Evolutionary conservation across 2,888 invertebrate genomes (phyloP), one percentile per base, ranked within the genome.

Genomic region (Onthophagus sagittarius): DNA sequence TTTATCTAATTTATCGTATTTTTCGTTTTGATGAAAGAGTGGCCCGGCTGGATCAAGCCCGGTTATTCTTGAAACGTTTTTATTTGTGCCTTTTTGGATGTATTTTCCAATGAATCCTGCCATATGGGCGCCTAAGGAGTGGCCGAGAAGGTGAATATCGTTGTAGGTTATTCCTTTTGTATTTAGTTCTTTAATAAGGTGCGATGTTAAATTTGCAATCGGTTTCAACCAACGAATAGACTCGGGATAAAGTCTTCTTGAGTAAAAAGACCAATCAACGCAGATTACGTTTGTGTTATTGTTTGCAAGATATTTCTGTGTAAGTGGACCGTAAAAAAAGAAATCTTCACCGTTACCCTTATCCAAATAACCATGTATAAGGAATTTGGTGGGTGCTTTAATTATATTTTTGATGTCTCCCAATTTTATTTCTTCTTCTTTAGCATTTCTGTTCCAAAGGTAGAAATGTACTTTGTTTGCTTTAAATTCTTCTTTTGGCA

Each of bases 31-130:
- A 23, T 67, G n/a, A 1, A 67, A 67, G 11, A 67, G 23, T 23
- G 67, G 67, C 9, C 67, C 67, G 23, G 67, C 23, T 23, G 67
- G 67, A 32, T 67, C 67, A 23, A 67, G n/a, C 31, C 67, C 67
- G n/a, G 67, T 67, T n/a, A 67, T 67, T 32, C 67, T 67, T 15
- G 9, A 15, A 15, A 67, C 5, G 23, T 23, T 31, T 23, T 0
- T 6, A 0, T 31, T 31, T 2, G 9, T 14, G n/a, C 11, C 2
- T 32, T 31, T 15, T 15, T 5, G 7, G 7, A 67, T 31, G 32
- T 67, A 32, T 31, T 67, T 15, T 0, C 67, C 67, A 13, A 32
- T 5, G 31, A 67, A 15, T 14, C 64, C 23, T 67, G 23, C 15
- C 23, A 67, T 15, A 6, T 67, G n/a, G 31, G 67, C 67, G 9